phyloP scores from a whole-genome alignment of 1,140 invertebrate genomes.

The Chelonus insularis region DNA sequence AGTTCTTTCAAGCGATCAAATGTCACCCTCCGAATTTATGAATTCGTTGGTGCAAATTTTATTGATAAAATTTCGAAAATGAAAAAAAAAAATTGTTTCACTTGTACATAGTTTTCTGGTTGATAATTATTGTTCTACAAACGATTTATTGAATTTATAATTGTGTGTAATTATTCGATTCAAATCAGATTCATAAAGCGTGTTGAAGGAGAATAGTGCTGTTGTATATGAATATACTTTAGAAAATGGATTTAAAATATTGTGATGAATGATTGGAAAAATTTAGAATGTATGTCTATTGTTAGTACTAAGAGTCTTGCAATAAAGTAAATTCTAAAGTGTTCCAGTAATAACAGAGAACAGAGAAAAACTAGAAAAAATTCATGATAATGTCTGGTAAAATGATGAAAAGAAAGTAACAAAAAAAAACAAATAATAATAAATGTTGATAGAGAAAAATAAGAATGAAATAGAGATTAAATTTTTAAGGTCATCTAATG shows the following conservation, averaged over 20 bases:
- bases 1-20: slow-evolving; percentile 21
- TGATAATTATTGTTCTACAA: too few relatives aligned
- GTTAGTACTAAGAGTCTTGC: slow-evolving; percentile 36
- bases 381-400: neutral
- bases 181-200: too few relatives aligned
- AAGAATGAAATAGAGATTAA: slow-evolving; percentile 2
- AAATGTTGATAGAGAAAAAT: slow-evolving; percentile 4
- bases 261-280: slow-evolving; percentile 1
- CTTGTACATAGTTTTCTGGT: too few relatives aligned
- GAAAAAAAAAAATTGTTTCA: too few relatives aligned
- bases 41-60: neutral
- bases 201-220: too few relatives aligned
- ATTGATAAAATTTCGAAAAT: too few relatives aligned
- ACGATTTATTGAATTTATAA: too few relatives aligned
- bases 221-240: too few relatives aligned
- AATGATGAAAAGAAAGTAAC: neutral
- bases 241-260: neutral
- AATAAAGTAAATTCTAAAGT: slow-evolving; percentile 53
- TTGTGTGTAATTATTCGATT: too few relatives aligned
- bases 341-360: slow-evolving; percentile 32
- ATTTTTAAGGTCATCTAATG: slow-evolving; percentile 2
- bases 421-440: neutral
- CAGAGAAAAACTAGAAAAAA: neutral
- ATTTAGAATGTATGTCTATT: neutral
- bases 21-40: neutral